Evolutionary conservation across 2,797 vertebrate genomes (phyloP).

Genomic region (Myotis findleyi): DNA sequence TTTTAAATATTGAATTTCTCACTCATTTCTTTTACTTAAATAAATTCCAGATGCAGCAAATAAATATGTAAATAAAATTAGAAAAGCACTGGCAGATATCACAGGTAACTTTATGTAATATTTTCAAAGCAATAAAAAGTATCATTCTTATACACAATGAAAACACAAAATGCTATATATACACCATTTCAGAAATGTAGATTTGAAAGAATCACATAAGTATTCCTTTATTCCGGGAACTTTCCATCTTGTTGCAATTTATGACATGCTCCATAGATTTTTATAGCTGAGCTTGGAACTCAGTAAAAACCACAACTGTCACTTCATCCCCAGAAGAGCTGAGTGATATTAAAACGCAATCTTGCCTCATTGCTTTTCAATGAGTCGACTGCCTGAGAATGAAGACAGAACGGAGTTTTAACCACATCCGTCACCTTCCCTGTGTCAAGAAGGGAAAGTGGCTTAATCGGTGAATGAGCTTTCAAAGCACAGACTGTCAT

Average conservation of each 20-base stretch:
- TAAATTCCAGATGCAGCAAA: conserved; percentile 24
- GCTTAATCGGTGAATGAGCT: background rate
- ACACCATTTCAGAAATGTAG: background rate
- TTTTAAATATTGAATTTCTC: background rate
- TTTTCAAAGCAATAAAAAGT: conserved; percentile 40
- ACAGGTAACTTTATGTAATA: background rate
- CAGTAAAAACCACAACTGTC: conserved; percentile 40
- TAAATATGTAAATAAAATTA: conserved; percentile 20
- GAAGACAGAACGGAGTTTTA: background rate
- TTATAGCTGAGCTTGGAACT: conserved; percentile 31
- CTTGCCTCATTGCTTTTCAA: background rate
- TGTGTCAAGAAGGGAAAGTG: background rate
- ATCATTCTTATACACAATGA: background rate
- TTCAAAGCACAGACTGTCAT: background rate
- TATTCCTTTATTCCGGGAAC: background rate
- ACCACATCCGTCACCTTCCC: background rate
- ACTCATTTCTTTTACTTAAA: conserved; percentile 41
- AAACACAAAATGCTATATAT: conserved; percentile 33
- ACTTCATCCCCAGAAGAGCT: background rate
- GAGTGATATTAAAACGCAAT: background rate
- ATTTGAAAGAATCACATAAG: conserved; percentile 13
- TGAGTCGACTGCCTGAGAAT: background rate
- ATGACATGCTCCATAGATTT: background rate
- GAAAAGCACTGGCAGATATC: background rate
- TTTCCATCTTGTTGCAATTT: conserved; percentile 14